Conservation (phyloP, 1,140 invertebrate genomes). For the Hyposmocoma kahamanoa region DNA sequence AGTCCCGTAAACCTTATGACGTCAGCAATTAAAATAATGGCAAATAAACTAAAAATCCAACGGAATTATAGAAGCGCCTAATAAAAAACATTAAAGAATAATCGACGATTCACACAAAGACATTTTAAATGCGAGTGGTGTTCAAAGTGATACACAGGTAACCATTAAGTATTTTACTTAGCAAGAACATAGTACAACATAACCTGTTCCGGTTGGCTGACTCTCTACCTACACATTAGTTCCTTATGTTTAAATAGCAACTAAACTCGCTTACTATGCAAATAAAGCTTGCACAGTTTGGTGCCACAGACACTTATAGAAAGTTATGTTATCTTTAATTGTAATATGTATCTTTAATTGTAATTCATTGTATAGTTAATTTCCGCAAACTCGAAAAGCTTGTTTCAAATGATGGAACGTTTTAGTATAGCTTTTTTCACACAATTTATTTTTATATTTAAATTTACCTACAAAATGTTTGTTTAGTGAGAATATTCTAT, state of each 20-base stretch:
- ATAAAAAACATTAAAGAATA: no score
- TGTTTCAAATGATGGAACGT: neutral
- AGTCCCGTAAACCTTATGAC: no score
- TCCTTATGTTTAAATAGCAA: slow-evolving; percentile 33
- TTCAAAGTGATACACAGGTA: slow-evolving; percentile 1
- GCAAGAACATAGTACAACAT: slow-evolving; percentile 20
- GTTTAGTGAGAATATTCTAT: slow-evolving; percentile 30
- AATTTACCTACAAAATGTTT: neutral
- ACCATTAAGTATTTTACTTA: slow-evolving; percentile 7
- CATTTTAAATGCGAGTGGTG: neutral
- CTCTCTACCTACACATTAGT: slow-evolving; percentile 29
- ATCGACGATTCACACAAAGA: neutral
- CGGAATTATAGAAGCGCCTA: no score
- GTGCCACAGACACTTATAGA: slow-evolving; percentile 22
- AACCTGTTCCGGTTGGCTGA: slow-evolving; percentile 22
- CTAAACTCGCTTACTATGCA: slow-evolving; percentile 40
- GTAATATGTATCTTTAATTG: no score
- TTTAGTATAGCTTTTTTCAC: neutral
- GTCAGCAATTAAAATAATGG: no score
- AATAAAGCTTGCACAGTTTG: slow-evolving; percentile 28
- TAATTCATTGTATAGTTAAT: neutral
- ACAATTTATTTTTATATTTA: neutral
- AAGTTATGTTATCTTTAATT: slow-evolving; percentile 27
- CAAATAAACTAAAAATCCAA: no score
- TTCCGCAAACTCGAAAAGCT: neutral